Evolutionary conservation across 2,888 invertebrate species (phyloP).

Genomic region (Mesochorus sp.): DNA sequence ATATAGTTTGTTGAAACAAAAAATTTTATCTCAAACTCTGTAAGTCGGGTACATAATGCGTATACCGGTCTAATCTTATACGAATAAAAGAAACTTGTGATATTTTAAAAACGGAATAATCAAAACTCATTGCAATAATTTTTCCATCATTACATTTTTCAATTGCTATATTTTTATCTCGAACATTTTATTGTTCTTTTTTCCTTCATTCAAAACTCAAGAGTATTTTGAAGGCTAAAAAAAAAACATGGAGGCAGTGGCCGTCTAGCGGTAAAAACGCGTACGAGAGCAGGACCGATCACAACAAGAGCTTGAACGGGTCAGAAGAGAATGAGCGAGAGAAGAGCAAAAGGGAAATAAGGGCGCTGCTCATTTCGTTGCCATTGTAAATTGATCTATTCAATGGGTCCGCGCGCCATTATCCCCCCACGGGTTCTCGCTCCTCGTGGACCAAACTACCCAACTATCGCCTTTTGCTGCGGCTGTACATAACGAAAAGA

Average conservation of each 20-base stretch:
- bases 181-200: too few species aligned
- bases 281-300: constrained; percentile 8
- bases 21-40: constrained; percentile 11
- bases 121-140: too few species aligned
- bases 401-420: constrained; percentile 78
- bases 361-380: constrained; percentile 79
- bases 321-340: constrained; percentile 29
- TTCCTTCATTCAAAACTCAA: too few species aligned
- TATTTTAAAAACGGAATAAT: too few species aligned
- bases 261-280: constrained; percentile 5
- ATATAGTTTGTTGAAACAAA: constrained; percentile 27
- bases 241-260: too few species aligned
- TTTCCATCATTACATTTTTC: too few species aligned
- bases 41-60: not conserved
- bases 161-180: too few species aligned
- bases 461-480: constrained; percentile 17
- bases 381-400: constrained; percentile 82
- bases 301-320: constrained; percentile 23
- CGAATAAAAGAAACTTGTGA: too few species aligned
- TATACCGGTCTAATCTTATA: not conserved
- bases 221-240: too few species aligned
- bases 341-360: constrained; percentile 60
- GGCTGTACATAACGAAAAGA: constrained; percentile 16
- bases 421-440: constrained; percentile 73
- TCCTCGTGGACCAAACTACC: constrained; percentile 27